A percentile compares a stretch with the other conserved stretches of the same genome.
These are phyloP conservation scores for Phlogophora meticulosa DNA, from an alignment of 2,888 invertebrate genomes.

Conservation along the genomic window DNA sequence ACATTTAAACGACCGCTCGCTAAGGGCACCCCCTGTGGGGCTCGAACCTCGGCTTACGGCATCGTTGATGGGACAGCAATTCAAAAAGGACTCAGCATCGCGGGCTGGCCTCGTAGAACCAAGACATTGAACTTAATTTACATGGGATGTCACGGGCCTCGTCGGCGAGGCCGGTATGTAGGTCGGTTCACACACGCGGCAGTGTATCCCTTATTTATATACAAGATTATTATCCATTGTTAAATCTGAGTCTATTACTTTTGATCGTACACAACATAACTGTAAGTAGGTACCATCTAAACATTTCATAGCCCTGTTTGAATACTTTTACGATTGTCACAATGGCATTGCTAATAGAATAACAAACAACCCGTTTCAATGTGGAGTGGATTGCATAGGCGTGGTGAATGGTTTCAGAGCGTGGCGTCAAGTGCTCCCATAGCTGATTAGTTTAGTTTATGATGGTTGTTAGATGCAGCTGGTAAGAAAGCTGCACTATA, in stretches of 20 bases:
- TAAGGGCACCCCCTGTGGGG: too few species aligned
- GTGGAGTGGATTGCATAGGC: not conserved
- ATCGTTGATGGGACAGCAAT: too few species aligned
- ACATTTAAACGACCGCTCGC: too few species aligned
- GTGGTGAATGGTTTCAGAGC: not conserved
- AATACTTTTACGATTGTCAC: conserved; percentile 16
- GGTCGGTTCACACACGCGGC: too few species aligned
- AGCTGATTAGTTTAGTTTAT: not conserved
- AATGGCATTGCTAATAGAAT: conserved; percentile 27
- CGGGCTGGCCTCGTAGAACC: too few species aligned
- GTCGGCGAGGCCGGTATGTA: too few species aligned
- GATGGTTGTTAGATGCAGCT: not conserved
- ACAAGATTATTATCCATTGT: not conserved
- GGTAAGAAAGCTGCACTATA: not conserved
- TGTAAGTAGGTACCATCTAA: not conserved
- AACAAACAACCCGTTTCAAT: conserved; percentile 11
- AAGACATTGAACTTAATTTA: too few species aligned
- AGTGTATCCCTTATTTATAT: too few species aligned
- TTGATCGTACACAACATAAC: not conserved
- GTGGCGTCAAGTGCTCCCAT: not conserved
- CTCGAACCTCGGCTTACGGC: too few species aligned
- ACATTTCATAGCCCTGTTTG: conserved; percentile 24
- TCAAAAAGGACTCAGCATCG: too few species aligned
- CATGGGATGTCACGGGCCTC: too few species aligned
- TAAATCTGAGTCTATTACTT: not conserved